Percentiles rank a stretch among this genome's conserved stretches.
phyloP scores from a whole-genome alignment of 2,113 vertebrate genomes.

The Pseudois nayaur region DNA sequence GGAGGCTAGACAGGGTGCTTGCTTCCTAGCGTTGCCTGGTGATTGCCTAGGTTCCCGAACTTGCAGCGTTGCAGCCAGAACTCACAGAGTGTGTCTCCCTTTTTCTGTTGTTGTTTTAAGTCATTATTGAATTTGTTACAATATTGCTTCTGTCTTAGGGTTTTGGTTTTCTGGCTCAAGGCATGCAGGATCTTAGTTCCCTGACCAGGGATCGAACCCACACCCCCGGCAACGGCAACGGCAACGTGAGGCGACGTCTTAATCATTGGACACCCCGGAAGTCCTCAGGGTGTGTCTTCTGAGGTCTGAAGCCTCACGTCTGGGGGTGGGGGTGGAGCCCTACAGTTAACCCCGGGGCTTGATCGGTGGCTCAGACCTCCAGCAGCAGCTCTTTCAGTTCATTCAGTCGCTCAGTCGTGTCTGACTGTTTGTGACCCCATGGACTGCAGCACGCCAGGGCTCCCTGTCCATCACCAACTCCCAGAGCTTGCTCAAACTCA shows the following conservation, averaged over 20 bases:
- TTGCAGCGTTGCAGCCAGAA: rapidly evolving
- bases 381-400: background rate
- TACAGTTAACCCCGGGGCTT: rapidly evolving
- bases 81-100: background rate
- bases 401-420: background rate
- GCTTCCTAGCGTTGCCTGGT: background rate
- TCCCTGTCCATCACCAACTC: background rate
- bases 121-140: background rate
- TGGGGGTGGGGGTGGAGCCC: rapidly evolving
- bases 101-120: background rate
- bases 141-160: background rate
- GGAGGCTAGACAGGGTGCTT: background rate
- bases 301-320: background rate
- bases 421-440: background rate
- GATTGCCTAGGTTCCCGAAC: background rate
- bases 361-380: rapidly evolving
- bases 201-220: background rate
- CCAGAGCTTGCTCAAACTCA: background rate
- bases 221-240: rapidly evolving
- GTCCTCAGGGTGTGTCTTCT: background rate
- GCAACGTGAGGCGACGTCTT: rapidly evolving
- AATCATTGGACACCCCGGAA: background rate
- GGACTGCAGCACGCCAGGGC: background rate
- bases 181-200: background rate
- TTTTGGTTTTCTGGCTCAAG: background rate